Base-by-base conservation (phyloP, 2,797 vertebrate genomes). In the Acestrorhynchus altus region DNA sequence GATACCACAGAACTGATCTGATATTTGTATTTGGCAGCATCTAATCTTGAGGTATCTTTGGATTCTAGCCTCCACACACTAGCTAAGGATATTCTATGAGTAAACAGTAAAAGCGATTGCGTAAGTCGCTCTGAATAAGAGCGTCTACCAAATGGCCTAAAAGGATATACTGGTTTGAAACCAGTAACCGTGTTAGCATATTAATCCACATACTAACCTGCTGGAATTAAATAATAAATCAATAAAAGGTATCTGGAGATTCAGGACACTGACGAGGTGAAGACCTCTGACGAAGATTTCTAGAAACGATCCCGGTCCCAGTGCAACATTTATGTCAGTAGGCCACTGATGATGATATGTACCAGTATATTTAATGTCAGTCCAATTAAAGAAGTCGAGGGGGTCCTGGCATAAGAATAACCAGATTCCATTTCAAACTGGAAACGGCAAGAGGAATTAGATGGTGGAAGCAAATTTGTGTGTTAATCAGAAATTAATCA, bases 401-500 rank as follows among this genome's bases (percentile, higher is more conserved):
- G 82, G 88, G 83, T 89, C 86, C 76, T 66, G 77, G 59, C 57
- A 67, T 24, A 88, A 85, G 78, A 87, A 76, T 68, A 85, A 88
- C 82, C 79, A 61, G 69, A 86, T 87, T 85, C 82, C 77, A 54
- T 73, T 78, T 80, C 20, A 76, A 74, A 44, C 51, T 61, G 40
- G 49, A 81, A 22, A 77, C 78, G 83, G 86, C 81, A 77, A 49
- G 79, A 86, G 83, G 86, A 89, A 89, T 88, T 79, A 88, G 79
- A 86, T 51, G 59, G 79, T 70, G 76, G 80, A 88, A 84, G 81
- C 66, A 84, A 85, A 88, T 76, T 78, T 83, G 77, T 79, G 83
- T 40, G 86, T 87, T 87, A 88, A 88, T 90, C 83, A 83, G 85
- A 91, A 92, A 92, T 93, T 85, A 94, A 93, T 92, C 89, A 89